phyloP scores from a whole-genome alignment of 2,888 invertebrate genomes.

The Abrostola tripartita region DNA sequence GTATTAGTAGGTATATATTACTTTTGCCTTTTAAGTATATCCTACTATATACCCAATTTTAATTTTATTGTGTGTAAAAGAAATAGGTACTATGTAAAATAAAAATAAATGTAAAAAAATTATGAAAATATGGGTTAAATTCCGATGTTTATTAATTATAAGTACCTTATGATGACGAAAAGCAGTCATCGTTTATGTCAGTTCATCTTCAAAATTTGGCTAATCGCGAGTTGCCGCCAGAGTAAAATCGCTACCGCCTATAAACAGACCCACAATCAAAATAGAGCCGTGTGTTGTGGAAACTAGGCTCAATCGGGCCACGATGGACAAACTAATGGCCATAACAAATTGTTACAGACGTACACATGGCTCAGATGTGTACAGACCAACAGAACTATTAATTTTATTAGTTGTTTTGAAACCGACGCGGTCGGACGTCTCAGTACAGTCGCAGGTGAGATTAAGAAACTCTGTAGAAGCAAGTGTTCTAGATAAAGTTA shows the following conservation, averaged over 20 bases:
- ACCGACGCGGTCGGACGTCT: constrained; percentile 34
- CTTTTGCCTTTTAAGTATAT: too few relatives aligned
- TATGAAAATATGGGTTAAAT: too few relatives aligned
- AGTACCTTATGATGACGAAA: too few relatives aligned
- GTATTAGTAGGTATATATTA: too few relatives aligned
- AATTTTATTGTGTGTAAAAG: too few relatives aligned
- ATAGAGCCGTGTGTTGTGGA: constrained; percentile 66
- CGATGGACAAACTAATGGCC: constrained; percentile 69
- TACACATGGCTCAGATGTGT: constrained; percentile 56
- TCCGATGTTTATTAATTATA: too few relatives aligned
- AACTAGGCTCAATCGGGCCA: constrained; percentile 66
- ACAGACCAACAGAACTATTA: constrained; percentile 63
- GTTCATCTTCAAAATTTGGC: too few relatives aligned
- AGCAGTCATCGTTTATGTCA: too few relatives aligned
- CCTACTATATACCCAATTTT: too few relatives aligned
- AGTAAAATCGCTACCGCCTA: constrained; percentile 29
- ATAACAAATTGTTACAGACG: constrained; percentile 72
- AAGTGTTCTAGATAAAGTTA: constrained; percentile 37
- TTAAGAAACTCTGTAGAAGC: constrained; percentile 39
- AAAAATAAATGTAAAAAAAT: too few relatives aligned
- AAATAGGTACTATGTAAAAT: too few relatives aligned
- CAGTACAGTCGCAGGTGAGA: constrained; percentile 22
- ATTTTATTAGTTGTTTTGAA: constrained; percentile 67
- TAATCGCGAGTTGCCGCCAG: too few relatives aligned
- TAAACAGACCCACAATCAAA: constrained; percentile 53